Conservation (phyloP, 2,888 invertebrate genomes). For the Coronaproctus castanopsis region DNA sequence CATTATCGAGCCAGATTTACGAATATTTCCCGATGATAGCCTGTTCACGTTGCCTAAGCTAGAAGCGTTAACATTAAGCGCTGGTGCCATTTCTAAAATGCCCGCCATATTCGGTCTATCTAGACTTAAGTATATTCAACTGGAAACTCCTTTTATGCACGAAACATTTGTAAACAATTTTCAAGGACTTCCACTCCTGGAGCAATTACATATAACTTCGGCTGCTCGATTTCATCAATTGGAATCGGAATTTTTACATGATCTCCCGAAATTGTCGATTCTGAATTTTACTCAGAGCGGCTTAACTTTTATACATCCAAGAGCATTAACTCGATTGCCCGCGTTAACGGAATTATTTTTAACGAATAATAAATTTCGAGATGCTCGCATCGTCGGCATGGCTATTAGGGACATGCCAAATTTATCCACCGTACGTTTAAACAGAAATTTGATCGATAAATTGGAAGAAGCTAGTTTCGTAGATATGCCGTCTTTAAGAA, state of each 20-base stretch:
- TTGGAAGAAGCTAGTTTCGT: constrained; percentile 59
- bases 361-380: constrained; percentile 48
- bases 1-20: constrained; percentile 60
- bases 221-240: constrained; percentile 38
- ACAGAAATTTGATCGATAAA: constrained; percentile 47
- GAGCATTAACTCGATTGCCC: constrained; percentile 52
- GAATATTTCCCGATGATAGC: constrained; percentile 58
- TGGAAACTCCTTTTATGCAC: constrained; percentile 44
- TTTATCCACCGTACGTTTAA: constrained; percentile 45
- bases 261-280: constrained; percentile 42
- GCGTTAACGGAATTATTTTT: constrained; percentile 46
- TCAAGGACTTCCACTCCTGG: constrained; percentile 38
- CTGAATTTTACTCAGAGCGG: constrained; percentile 59
- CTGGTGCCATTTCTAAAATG: constrained; percentile 49
- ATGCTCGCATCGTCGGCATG: constrained; percentile 62
- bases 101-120: constrained; percentile 50
- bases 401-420: constrained; percentile 53
- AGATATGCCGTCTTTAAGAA: constrained; percentile 47
- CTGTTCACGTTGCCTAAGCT: constrained; percentile 49
- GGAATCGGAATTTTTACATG: constrained; percentile 51
- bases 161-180: constrained; percentile 48
- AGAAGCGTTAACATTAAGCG: constrained; percentile 66
- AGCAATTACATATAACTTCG: constrained; percentile 53
- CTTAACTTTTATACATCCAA: constrained; percentile 52
- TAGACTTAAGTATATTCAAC: constrained; percentile 44